Conservation (phyloP, 2,888 invertebrate genomes). For the Chesias legatella region DNA sequence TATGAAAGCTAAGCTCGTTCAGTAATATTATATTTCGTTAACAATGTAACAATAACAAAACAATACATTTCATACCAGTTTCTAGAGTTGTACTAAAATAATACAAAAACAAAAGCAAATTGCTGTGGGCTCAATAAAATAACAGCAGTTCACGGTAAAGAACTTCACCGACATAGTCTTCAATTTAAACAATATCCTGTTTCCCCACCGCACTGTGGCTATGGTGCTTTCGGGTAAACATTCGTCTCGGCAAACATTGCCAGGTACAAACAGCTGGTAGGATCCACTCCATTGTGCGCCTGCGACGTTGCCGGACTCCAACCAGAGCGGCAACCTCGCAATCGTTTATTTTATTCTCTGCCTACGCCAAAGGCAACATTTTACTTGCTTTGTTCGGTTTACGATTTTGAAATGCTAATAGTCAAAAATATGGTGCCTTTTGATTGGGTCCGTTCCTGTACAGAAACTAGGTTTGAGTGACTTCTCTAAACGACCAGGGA, state of each 20-base stretch:
- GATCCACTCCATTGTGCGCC: conserved; percentile 48
- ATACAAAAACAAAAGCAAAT: no score
- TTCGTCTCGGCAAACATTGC: conserved; percentile 48
- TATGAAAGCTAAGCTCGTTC: no score
- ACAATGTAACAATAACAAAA: no score
- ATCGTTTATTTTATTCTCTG: conserved; percentile 40
- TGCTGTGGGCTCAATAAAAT: no score
- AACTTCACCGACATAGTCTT: conserved; percentile 6
- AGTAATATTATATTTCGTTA: no score
- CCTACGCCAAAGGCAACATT: conserved; percentile 23
- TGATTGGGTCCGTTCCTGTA: no score
- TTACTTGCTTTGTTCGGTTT: conserved; percentile 17
- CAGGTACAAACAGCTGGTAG: conserved; percentile 68
- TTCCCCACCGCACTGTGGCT: conserved; percentile 22
- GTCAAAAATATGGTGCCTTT: no score
- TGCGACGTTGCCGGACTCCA: conserved; percentile 36
- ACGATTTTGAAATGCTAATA: conserved; percentile 5
- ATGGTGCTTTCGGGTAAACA: conserved; percentile 36
- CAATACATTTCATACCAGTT: no score
- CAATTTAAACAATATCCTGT: conserved; percentile 19
- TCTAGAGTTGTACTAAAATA: no score
- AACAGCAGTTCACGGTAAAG: no score
- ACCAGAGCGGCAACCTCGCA: conserved; percentile 63
- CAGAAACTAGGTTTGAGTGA: no score
- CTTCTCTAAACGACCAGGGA: no score